Base-by-base conservation (phyloP, 2,888 invertebrate genomes). In the Cataglyphis albicans region DNA sequence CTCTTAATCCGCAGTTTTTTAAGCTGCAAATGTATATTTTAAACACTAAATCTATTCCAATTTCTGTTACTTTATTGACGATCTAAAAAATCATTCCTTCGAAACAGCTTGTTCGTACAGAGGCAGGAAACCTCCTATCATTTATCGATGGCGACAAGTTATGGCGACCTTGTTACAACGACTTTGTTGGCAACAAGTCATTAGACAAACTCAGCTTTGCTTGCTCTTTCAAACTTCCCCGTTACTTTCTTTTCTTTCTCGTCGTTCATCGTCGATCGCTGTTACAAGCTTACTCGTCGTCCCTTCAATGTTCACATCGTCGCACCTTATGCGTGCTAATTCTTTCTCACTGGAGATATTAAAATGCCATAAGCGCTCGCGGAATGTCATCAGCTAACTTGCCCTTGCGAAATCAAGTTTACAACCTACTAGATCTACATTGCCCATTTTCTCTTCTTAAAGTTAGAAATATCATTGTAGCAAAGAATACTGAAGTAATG, bases 141-240 rank as follows among this genome's bases (percentile, higher is more conserved):
- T 90, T 92, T 92, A 91, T 90, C 89, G 89, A 82, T 91, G 87
- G 86, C 25, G 25, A 29, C 25, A 29, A 29, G 25, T 29, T 29
- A 29, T 29, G 25, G 25, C 25, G 25, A 29, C 89, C 91, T 92
- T 89, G 89, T 92, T 93, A 91, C 86, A 83, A 80, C 86, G 84
- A 88, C 89, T 89, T 90, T 88, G 89, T 90, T 87, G 90, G 90
- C 91, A 93, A 92, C 93, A 90, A 93, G 92, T 93, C 92, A 93
- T 93, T 92, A 93, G 89, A 91, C 90, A 87, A 84, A 85, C 89
- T 87, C 84, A 86, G 76, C 70, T 64, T 87, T 57, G 83, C 87
- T 85, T 87, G 83, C 86, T 81, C 81, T 70, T 81, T 82, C 65
- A 64, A 73, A 21, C 70, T n/a, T 63, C 57, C 72, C 59, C 65